Evolutionary conservation across 1,140 invertebrate species (phyloP), one percentile per base, ranked within the genome.

Genomic region (Drosophila arawakana): DNA sequence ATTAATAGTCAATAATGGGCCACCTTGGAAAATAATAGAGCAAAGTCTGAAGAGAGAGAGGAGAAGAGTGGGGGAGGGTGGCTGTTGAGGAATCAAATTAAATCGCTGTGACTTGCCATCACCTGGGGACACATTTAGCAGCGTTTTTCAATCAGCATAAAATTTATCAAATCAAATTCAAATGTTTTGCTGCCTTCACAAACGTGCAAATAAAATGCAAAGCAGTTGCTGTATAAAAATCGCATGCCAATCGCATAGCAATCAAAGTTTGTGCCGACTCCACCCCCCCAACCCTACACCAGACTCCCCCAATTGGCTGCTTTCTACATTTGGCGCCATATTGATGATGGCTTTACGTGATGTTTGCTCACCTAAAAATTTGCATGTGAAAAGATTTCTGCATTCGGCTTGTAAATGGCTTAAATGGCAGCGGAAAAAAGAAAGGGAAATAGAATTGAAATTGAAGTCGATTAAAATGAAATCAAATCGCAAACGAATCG

Each of bases 121-220:
- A 57, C 71, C 78, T 71, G 72, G 84, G 85, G 85, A 84, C 84
- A 72, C 84, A 84, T 89, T 89, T 71, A 76, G 84, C 78, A 84
- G 83, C 78, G 72, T 89, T 89, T 89, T 89, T 83, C 84, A 89
- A 89, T 89, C 84, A 89, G 85, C 84, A 89, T 89, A 77, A 89
- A 89, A 89, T 89, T 89, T 89, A 89, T 89, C 84, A 89, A 89
- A 89, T 89, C 83, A 89, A 86, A 86, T 78, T 83, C 84, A 74
- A 86, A 80, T 88, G 25, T 30, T 30, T 30, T 30, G 76, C 52
- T 63, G 50, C 18, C 59, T n/a, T 54, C 55, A 30, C 25, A 30
- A 30, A 30, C 25, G 67, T 72, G 77, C 68, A 57, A 76, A 69
- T 73, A 46, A 80, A 86, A 86, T 86, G 83, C 83, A 86, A 86